Evolutionary conservation across 2,797 vertebrate species (phyloP).

Genomic region (Avahi laniger): DNA sequence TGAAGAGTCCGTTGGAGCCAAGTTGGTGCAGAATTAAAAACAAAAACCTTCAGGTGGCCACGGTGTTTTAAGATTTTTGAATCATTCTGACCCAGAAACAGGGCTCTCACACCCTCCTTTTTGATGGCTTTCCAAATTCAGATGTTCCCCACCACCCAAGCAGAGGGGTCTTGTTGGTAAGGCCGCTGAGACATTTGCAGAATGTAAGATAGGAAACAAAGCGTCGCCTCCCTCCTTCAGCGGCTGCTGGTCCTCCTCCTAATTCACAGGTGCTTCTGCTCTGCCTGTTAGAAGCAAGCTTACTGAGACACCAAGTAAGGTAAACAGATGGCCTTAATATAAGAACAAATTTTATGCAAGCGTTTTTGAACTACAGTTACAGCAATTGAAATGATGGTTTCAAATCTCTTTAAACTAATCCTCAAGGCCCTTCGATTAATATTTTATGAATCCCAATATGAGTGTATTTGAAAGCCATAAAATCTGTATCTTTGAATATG

Average conservation of each 20-base stretch:
- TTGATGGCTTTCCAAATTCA: neutral
- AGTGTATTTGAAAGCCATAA: neutral
- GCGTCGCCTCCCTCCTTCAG: neutral
- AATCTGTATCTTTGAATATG: neutral
- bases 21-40: neutral
- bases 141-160: too few species aligned
- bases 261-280: neutral
- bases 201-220: neutral
- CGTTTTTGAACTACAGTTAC: neutral
- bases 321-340: neutral
- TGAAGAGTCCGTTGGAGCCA: neutral
- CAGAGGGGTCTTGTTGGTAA: neutral
- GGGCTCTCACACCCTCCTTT: neutral
- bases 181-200: fast-evolving
- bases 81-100: neutral
- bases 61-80: neutral
- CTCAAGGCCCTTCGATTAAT: neutral
- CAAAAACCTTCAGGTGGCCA: neutral
- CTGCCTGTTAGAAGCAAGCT: neutral
- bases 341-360: neutral
- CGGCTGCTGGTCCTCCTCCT: neutral
- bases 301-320: neutral
- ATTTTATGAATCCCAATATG: neutral
- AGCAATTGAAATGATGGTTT: neutral
- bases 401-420: neutral